phyloP scores from a whole-genome alignment of 2,113 vertebrate genomes.

The Glaucidium brasilianum region DNA sequence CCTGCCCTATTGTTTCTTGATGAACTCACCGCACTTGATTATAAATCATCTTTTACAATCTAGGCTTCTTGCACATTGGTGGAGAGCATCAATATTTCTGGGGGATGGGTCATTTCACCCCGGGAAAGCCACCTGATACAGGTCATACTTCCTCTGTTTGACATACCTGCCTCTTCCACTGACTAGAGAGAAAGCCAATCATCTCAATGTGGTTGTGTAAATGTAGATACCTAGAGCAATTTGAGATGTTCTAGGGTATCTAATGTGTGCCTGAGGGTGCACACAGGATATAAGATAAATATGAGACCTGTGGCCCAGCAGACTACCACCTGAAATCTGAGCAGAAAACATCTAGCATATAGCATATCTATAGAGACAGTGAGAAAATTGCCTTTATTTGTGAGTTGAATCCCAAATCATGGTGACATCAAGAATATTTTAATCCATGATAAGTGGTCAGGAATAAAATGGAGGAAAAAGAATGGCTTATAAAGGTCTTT shows the following conservation, averaged over 20 bases:
- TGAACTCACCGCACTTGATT: not conserved
- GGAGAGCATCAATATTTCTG: not conserved
- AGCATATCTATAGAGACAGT: not conserved
- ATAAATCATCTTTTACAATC: not conserved
- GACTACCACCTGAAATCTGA: not conserved
- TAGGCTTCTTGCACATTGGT: not conserved
- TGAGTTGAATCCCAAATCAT: not conserved
- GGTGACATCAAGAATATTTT: not conserved
- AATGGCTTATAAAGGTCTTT: not conserved
- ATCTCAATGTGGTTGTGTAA: not conserved
- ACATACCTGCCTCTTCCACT: not conserved
- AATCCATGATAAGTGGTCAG: not conserved
- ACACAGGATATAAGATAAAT: not conserved
- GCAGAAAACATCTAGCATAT: not conserved
- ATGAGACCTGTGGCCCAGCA: not conserved
- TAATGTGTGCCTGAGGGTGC: not conserved
- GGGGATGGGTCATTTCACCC: not conserved
- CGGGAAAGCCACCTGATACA: not conserved
- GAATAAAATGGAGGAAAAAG: not conserved
- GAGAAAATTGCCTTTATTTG: not conserved
- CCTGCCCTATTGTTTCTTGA: not conserved
- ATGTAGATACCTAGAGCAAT: not conserved
- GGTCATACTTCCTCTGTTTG: not conserved
- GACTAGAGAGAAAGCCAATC: not conserved
- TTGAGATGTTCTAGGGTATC: not conserved